Base-by-base conservation (phyloP, 2,797 vertebrate genomes). In the Melanotaenia pygmaea region DNA sequence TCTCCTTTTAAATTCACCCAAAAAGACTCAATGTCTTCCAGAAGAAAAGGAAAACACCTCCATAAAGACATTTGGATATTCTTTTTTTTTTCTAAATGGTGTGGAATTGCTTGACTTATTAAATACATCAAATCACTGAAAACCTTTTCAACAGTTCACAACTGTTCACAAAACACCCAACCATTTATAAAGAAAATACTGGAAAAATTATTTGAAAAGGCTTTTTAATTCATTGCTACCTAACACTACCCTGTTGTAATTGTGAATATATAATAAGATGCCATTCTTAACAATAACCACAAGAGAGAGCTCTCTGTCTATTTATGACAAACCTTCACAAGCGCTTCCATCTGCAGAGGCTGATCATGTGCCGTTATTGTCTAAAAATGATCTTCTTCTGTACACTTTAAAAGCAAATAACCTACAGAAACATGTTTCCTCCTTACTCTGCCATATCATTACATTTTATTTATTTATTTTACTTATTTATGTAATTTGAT, bases 301-400 rank as follows among this genome's bases (percentile, higher is more conserved):
- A 65, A 79, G 91, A 77, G 73, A 80, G 81, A 10, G 86, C 53
- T 63, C 13, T 79, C n/a, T 0, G 26, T 40, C 72, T 30, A 59
- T 37, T 35, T 37, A 71, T 50, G 13, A 20, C 9, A 24, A 37
- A 22, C 3, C 22, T 4, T 63, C 37, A 18, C 1, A n/a, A 66
- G 32, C 35, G 22, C 6, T 47, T 1, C 38, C 24, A 57, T 76
- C 56, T 40, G 45, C 57, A 22, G 18, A 32, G 1, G 38, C 30
- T 47, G 3, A 64, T 16, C 28, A 34, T 16, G 51, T 59, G 24
- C 0, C 26, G 1, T 24, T 14, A 0, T 59, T 4, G 2, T 69
- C 10, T 12, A 53, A 53, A 51, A 26, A 53, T 12, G 1, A 53
- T 53, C 4, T 50, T 24, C 43, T 45, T 7, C 62, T 34, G 2